Conservation (phyloP, 2,113 vertebrate genomes). For the Stictonetta naevosa region DNA sequence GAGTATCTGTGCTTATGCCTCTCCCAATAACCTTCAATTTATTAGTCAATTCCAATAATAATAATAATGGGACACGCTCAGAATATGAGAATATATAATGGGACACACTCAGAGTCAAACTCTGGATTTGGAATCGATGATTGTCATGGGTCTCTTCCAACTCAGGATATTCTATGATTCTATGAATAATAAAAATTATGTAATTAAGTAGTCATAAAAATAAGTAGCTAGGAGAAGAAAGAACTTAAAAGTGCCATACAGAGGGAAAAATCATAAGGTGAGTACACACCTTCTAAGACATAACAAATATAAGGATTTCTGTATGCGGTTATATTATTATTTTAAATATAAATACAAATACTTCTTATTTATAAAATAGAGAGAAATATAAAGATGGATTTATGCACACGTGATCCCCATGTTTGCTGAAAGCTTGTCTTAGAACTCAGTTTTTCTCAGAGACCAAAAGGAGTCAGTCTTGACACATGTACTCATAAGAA, state of each 20-base stretch:
- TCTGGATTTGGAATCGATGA: too few relatives aligned
- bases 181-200: background rate
- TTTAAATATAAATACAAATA: background rate
- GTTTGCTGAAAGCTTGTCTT: background rate
- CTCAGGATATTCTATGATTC: too few relatives aligned
- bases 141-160: too few relatives aligned
- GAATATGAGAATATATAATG: too few relatives aligned
- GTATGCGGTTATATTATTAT: background rate
- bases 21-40: background rate
- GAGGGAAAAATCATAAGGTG: background rate
- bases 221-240: background rate
- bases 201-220: background rate
- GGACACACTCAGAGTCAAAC: too few relatives aligned
- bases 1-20: accelerated
- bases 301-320: background rate
- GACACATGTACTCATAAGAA: background rate
- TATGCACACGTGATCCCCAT: background rate
- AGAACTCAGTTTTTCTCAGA: background rate
- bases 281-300: background rate
- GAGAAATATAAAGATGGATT: background rate
- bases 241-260: background rate
- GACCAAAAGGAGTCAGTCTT: background rate
- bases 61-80: background rate
- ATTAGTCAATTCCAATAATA: background rate
- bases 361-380: background rate